Evolutionary conservation across 2,888 invertebrate genomes (phyloP), one percentile per base, ranked within the genome.

Genomic region (Troilus luridus): DNA sequence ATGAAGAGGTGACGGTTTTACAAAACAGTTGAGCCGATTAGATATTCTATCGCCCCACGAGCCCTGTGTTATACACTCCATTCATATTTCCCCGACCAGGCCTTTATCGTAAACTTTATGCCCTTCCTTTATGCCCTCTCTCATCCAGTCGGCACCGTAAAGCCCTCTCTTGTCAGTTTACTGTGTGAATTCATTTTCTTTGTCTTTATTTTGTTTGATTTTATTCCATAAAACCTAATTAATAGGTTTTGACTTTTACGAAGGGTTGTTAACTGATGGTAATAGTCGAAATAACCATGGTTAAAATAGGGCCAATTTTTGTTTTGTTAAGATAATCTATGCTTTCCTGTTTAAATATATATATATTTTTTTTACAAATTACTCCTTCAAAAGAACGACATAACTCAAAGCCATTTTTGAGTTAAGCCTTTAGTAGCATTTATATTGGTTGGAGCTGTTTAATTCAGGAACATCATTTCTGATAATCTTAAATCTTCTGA

Each of bases 81-180:
- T 85, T 85, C 85, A 85, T 85, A 85, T 85, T 85, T 85, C 85
- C 56, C 85, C 54, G n/a, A 85, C 56, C 56, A 58, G 85, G n/a
- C 56, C n/a, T 85, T 85, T 56, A 85, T 85, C 85, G 85, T 85
- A 85, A 85, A 85, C 85, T 85, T 85, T 85, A 85, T 85, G 56
- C n/a, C 85, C 85, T 85, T 85, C 85, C 56, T 58, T 58, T 85
- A 54, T 85, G 56, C 12, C n/a, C 85, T 85, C 56, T n/a, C 85
- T 85, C 85, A 85, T 85, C 54, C 85, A 85, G 21, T 56, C 85
- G 72, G 72, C 41, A 17, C 72, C 41, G 27, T 67, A 85, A 56
- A 85, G 85, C 85, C 85, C 85, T 85, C 85, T 85, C 56, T 56
- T 56, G 8, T 56, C 56, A 56, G 85, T 58, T 21, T n/a, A 56